A percentile compares a stretch with the other conserved stretches of the same genome.
Evolutionary conservation across 2,113 vertebrate genomes (phyloP).

Genomic region (Elgaria multicarinata): DNA sequence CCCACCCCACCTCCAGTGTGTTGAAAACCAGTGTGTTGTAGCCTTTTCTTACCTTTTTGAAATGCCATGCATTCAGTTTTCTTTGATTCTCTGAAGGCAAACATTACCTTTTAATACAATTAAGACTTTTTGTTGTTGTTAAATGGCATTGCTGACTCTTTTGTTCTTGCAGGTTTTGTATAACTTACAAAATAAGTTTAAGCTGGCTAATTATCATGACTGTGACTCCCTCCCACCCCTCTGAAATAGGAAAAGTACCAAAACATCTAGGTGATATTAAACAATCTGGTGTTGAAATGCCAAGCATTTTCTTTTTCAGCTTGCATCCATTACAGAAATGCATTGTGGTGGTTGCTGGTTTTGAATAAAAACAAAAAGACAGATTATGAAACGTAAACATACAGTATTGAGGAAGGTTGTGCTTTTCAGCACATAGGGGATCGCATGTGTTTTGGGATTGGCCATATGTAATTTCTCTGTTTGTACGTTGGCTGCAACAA

Average conservation of each 20-base stretch:
- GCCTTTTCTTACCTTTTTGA: not conserved
- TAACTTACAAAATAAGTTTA: not conserved
- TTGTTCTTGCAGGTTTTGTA: not conserved
- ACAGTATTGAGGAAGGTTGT: not conserved
- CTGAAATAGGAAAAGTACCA: not conserved
- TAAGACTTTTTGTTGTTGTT: not conserved
- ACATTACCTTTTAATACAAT: slow-evolving; percentile 15
- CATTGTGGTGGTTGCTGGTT: not conserved
- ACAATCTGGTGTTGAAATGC: not conserved
- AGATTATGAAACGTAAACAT: not conserved
- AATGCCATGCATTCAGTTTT: slow-evolving; percentile 11
- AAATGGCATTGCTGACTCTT: not conserved
- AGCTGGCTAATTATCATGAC: not conserved
- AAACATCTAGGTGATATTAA: not conserved
- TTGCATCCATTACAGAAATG: not conserved
- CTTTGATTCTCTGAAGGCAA: slow-evolving; percentile 15
- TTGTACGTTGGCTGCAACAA: not conserved
- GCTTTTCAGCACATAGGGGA: fast-evolving
- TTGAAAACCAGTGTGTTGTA: slow-evolving; percentile 10
- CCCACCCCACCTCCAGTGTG: not conserved
- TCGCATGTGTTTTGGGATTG: not conserved
- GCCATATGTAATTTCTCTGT: not conserved
- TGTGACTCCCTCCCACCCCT: not conserved
- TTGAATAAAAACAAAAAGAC: slow-evolving; percentile 30
- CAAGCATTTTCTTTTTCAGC: not conserved